Conservation (phyloP, 2,113 vertebrate genomes). For the Cavia aperea region DNA sequence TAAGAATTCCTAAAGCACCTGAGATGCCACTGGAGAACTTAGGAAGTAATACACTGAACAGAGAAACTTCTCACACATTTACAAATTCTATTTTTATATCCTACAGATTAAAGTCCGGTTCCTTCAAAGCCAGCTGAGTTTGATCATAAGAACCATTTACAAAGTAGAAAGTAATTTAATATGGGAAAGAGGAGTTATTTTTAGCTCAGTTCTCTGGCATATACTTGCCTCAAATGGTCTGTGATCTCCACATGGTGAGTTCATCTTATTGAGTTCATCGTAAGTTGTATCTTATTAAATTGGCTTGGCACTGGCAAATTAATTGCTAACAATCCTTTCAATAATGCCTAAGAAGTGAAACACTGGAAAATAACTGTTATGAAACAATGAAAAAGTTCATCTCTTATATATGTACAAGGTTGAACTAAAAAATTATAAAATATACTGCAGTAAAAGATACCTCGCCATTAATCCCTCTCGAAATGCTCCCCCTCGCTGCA, state of each 20-base stretch:
- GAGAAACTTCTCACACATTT: background rate
- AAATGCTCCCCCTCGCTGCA: background rate
- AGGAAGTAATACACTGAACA: background rate
- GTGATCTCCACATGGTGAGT: constrained; percentile 49
- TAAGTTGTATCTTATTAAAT: constrained; percentile 59
- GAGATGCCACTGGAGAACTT: background rate
- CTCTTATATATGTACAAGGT: background rate
- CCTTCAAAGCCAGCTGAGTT: constrained; percentile 11
- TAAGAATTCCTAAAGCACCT: background rate
- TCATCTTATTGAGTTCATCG: constrained; percentile 38
- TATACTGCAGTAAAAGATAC: background rate
- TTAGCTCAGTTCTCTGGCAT: constrained; percentile 43
- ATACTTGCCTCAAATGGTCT: background rate
- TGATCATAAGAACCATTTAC: constrained; percentile 15
- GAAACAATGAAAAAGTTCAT: background rate
- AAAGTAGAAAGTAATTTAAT: constrained; percentile 17
- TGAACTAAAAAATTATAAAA: background rate
- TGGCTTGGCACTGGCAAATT: constrained; percentile 47
- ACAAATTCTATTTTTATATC: background rate
- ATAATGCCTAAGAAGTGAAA: constrained; percentile 52
- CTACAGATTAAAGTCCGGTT: background rate
- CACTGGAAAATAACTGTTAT: constrained; percentile 38
- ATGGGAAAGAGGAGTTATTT: constrained; percentile 30
- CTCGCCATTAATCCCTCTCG: background rate
- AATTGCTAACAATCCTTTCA: constrained; percentile 20